phyloP scores from a whole-genome alignment of 1,140 invertebrate genomes.

The Helicoverpa zea region DNA sequence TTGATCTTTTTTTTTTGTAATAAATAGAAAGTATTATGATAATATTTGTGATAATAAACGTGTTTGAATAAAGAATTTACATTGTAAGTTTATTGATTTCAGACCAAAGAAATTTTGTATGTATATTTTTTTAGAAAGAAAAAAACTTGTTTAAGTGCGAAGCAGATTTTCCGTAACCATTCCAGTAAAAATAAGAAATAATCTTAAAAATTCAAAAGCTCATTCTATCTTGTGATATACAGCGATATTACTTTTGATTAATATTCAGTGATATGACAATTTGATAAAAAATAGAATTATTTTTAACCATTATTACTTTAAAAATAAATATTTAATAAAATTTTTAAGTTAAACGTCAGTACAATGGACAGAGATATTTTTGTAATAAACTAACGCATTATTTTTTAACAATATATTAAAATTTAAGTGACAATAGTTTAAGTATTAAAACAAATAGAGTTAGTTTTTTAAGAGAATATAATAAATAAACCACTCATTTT shows the following conservation, averaged over 20 bases:
- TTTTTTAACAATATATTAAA: slow-evolving; percentile 7
- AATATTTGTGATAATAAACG: slow-evolving; percentile 24
- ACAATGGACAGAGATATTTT: background rate
- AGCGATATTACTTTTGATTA: slow-evolving; percentile 15
- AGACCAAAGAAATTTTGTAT: slow-evolving; percentile 41
- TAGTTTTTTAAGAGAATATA: background rate
- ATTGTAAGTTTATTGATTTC: slow-evolving; percentile 11
- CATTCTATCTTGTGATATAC: slow-evolving; percentile 20
- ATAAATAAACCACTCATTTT: background rate
- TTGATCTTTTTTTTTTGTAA: background rate
- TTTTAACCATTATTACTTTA: too few relatives aligned
- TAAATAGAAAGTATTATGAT: background rate
- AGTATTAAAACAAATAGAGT: slow-evolving; percentile 22
- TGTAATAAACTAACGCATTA: slow-evolving; percentile 16
- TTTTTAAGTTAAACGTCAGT: too few relatives aligned
- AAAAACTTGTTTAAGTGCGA: background rate
- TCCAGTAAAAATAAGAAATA: slow-evolving; percentile 23
- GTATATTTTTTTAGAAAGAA: background rate
- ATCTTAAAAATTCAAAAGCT: background rate
- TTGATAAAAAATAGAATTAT: background rate
- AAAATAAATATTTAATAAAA: too few relatives aligned
- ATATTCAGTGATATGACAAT: background rate
- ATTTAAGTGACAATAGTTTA: slow-evolving; percentile 29
- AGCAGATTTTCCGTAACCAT: slow-evolving; percentile 6
- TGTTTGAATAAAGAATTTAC: background rate